These are phyloP conservation scores for Heliothis virescens DNA, from an alignment of 1,140 invertebrate genomes.

Conservation along the genomic window DNA sequence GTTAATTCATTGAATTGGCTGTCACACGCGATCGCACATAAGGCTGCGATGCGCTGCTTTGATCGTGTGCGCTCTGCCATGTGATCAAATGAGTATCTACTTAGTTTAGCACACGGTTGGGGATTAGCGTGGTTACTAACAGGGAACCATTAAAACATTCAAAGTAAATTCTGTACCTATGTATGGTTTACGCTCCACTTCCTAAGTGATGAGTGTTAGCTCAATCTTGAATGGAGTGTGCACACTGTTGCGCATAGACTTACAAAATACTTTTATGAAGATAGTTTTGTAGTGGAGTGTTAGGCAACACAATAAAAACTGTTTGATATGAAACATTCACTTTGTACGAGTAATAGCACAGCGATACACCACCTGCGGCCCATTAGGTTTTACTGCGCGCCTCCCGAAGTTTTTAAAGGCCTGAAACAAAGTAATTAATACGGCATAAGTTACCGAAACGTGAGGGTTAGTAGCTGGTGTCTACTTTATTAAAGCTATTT, in stretches of 20 bases:
- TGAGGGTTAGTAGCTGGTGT: neutral
- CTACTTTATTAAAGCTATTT: neutral
- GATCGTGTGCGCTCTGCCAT: slow-evolving; percentile 80
- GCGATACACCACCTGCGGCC: slow-evolving; percentile 15
- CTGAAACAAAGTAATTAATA: slow-evolving; percentile 40
- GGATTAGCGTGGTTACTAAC: slow-evolving; percentile 47
- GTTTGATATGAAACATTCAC: slow-evolving; percentile 29
- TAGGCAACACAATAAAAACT: slow-evolving; percentile 6
- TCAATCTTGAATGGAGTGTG: neutral
- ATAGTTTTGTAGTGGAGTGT: neutral
- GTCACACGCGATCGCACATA: slow-evolving; percentile 74
- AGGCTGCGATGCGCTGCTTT: slow-evolving; percentile 69
- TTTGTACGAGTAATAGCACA: neutral
- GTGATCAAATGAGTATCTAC: slow-evolving; percentile 70
- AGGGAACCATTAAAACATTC: too few relatives aligned
- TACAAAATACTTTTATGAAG: too few relatives aligned
- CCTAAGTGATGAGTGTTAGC: slow-evolving; percentile 11
- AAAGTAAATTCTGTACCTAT: slow-evolving; percentile 29
- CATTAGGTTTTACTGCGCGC: slow-evolving; percentile 11
- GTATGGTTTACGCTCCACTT: slow-evolving; percentile 34
- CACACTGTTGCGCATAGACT: neutral
- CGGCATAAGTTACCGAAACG: slow-evolving; percentile 17
- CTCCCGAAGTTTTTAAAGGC: slow-evolving; percentile 6
- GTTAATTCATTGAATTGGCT: slow-evolving; percentile 78
- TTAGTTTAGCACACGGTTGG: slow-evolving; percentile 50